A percentile compares a stretch with the other conserved stretches of the same genome.
phyloP scores from a whole-genome alignment of 2,113 vertebrate species.

The Aptenodytes patagonicus region DNA sequence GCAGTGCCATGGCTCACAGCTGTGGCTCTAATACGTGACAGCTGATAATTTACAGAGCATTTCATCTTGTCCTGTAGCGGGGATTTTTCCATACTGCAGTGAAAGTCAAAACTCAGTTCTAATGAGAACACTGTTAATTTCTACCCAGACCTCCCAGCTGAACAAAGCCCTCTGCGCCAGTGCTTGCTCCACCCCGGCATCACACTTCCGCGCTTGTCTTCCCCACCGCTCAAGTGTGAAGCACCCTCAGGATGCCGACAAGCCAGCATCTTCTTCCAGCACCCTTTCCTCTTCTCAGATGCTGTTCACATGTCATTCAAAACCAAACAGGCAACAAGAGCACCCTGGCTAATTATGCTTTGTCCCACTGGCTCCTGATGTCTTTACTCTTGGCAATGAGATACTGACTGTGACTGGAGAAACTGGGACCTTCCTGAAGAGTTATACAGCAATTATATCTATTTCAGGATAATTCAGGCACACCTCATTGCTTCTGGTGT shows the following conservation, averaged over 20 bases:
- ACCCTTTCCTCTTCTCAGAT: not conserved
- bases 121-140: not conserved
- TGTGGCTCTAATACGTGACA: not conserved
- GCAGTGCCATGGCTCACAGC: not conserved
- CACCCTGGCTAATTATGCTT: slow-evolving; percentile 19
- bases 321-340: slow-evolving; percentile 20
- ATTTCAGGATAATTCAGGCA: slow-evolving; percentile 52
- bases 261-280: not conserved
- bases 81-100: not conserved
- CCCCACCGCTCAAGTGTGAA: not conserved
- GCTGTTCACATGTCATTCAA: not conserved
- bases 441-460: slow-evolving; percentile 28
- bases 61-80: not conserved
- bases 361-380: slow-evolving; percentile 19
- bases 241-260: not conserved
- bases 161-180: not conserved
- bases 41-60: not conserved
- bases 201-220: not conserved
- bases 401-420: slow-evolving; percentile 18
- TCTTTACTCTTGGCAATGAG: slow-evolving; percentile 26
- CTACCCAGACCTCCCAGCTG: not conserved
- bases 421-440: not conserved
- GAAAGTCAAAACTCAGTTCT: not conserved
- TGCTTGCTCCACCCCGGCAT: not conserved
- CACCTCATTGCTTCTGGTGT: not conserved